phyloP scores from a whole-genome alignment of 2,888 invertebrate species.

The Sminthurides aquaticus region DNA sequence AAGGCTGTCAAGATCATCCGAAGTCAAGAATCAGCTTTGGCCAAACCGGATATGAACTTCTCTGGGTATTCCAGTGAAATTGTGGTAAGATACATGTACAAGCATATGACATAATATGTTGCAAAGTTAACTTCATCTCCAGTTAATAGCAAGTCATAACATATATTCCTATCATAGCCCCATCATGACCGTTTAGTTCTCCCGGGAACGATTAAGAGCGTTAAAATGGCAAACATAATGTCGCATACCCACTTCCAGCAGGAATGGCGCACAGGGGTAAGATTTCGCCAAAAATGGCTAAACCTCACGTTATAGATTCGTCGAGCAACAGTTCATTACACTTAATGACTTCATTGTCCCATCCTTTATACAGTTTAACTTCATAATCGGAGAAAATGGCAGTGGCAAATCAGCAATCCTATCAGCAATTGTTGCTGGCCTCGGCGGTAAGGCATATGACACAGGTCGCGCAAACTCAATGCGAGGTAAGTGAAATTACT shows the following conservation, averaged over 20 bases:
- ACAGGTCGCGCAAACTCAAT: constrained; percentile 15
- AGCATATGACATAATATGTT: too few species aligned
- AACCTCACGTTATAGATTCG: too few species aligned
- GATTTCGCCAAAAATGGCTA: neutral
- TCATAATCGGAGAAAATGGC: constrained; percentile 27
- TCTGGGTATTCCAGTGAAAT: too few species aligned
- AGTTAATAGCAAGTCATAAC: too few species aligned
- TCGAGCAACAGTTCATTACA: neutral
- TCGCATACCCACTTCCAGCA: constrained; percentile 7
- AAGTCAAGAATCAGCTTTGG: too few species aligned
- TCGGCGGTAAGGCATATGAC: constrained; percentile 20
- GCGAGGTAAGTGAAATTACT: constrained; percentile 9
- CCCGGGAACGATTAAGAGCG: constrained; percentile 13
- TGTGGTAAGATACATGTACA: too few species aligned
- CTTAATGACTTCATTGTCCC: neutral
- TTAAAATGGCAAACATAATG: constrained; percentile 14
- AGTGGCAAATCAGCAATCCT: constrained; percentile 25
- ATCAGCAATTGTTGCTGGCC: constrained; percentile 18
- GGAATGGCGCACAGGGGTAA: constrained; percentile 5
- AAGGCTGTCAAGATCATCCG: too few species aligned
- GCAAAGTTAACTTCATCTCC: too few species aligned
- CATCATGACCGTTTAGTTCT: too few species aligned
- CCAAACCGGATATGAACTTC: too few species aligned
- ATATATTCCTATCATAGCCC: too few species aligned
- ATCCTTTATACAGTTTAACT: constrained; percentile 18